Evolutionary conservation across 2,113 vertebrate species (phyloP).

Genomic region (Elgaria multicarinata): DNA sequence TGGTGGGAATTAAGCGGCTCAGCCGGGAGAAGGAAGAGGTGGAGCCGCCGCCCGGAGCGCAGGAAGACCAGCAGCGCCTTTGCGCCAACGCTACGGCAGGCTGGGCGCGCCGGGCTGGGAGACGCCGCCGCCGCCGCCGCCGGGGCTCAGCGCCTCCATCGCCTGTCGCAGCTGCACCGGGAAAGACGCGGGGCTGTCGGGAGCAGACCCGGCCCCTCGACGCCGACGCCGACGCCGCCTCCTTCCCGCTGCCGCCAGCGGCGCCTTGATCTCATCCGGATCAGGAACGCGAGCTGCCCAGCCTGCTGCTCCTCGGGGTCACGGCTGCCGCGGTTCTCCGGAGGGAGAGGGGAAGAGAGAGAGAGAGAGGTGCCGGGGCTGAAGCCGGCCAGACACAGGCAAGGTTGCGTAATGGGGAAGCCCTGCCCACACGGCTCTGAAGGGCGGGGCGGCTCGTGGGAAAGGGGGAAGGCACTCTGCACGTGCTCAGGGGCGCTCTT

Average conservation of each 20-base stretch:
- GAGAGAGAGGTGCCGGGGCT: background rate
- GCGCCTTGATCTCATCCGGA: slow-evolving; percentile 23
- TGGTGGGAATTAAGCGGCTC: background rate
- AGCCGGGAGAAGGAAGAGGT: background rate
- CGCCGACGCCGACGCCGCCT: too few relatives aligned
- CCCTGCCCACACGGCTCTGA: background rate
- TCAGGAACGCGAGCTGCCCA: background rate
- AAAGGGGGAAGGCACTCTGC: background rate
- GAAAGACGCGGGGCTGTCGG: background rate
- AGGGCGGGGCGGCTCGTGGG: background rate
- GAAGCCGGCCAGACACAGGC: background rate
- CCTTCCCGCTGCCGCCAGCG: background rate
- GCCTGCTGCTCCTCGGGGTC: background rate
- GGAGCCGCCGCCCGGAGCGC: background rate
- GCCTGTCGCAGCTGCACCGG: background rate
- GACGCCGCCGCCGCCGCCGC: background rate
- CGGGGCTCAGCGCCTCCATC: background rate
- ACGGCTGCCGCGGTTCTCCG: background rate
- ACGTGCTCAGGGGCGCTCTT: background rate
- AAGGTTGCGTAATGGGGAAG: background rate
- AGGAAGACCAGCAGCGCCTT: background rate
- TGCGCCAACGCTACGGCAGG: background rate
- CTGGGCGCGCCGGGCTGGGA: background rate
- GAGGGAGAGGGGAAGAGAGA: too few relatives aligned
- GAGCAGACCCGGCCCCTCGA: background rate